Evolutionary conservation across 1,140 invertebrate genomes (phyloP).

Genomic region (Streblospio benedicti): DNA sequence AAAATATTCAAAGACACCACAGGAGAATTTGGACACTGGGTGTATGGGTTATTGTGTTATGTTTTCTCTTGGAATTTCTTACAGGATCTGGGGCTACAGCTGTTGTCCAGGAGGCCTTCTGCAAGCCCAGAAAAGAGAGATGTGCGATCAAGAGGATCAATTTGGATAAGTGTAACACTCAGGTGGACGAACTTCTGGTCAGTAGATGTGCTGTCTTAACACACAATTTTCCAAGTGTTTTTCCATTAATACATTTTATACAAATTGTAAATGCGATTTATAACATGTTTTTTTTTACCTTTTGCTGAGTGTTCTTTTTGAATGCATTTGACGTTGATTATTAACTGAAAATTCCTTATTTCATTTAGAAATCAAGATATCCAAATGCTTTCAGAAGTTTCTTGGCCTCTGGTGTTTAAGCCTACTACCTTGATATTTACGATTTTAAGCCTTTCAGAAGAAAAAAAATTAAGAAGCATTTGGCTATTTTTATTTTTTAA

Average conservation of each 20-base stretch:
- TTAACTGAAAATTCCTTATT: too few species aligned
- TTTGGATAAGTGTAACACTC: slow-evolving; percentile 99
- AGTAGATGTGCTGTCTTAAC: slow-evolving; percentile 23
- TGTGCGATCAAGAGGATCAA: slow-evolving; percentile 99
- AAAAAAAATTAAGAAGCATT: too few species aligned
- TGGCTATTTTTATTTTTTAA: too few species aligned
- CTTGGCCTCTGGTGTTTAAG: too few species aligned
- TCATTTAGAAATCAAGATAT: too few species aligned
- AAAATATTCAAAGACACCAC: too few species aligned
- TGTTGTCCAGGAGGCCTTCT: slow-evolving; percentile 87
- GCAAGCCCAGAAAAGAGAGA: slow-evolving; percentile 84
- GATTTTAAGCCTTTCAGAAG: too few species aligned
- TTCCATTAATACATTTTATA: not conserved
- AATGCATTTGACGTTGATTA: not conserved
- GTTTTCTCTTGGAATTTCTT: slow-evolving; percentile 15
- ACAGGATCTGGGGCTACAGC: slow-evolving; percentile 88
- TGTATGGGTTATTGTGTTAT: not conserved
- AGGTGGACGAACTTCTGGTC: slow-evolving; percentile 87
- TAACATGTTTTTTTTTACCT: not conserved
- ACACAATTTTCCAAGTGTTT: slow-evolving; percentile 2
- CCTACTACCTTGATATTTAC: too few species aligned
- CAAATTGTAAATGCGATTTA: too few species aligned
- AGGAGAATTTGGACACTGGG: too few species aligned
- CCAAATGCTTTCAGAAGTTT: too few species aligned
- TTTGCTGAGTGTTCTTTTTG: not conserved